Conservation (phyloP, 2,888 invertebrate genomes). For the Lepas anatifera region DNA sequence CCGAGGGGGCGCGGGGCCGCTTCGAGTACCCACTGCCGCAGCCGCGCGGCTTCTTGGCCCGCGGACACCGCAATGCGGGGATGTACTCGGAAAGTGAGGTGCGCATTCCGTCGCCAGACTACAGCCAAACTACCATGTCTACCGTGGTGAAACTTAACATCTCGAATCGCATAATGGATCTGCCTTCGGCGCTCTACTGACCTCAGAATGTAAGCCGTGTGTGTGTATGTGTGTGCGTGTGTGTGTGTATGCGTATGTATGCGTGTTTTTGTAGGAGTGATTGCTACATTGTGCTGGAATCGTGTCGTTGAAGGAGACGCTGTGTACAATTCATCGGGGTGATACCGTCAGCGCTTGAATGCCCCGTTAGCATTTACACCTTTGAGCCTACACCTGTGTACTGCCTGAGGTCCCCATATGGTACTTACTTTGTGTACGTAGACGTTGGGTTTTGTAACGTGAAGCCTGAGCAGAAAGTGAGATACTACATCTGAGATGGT, state of each 20-base stretch:
- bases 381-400: no score
- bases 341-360: no score
- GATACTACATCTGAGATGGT: no score
- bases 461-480: no score
- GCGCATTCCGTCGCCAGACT: not conserved
- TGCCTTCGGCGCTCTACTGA: constrained; percentile 2
- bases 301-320: no score
- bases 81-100: not conserved
- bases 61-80: not conserved
- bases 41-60: not conserved
- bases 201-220: not conserved
- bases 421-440: no score
- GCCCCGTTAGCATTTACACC: no score
- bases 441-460: no score
- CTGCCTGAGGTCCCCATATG: no score
- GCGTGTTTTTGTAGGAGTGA: no score
- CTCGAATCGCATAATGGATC: not conserved
- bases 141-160: not conserved
- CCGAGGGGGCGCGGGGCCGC: not conserved
- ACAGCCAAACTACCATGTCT: not conserved
- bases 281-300: no score
- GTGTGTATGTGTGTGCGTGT: not conserved
- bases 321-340: no score
- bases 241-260: constrained; percentile 8
- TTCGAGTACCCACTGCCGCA: not conserved